A percentile compares a stretch with the other conserved stretches of the same genome.
Conservation (phyloP, 2,888 invertebrate species). For the Colletes collaris region DNA sequence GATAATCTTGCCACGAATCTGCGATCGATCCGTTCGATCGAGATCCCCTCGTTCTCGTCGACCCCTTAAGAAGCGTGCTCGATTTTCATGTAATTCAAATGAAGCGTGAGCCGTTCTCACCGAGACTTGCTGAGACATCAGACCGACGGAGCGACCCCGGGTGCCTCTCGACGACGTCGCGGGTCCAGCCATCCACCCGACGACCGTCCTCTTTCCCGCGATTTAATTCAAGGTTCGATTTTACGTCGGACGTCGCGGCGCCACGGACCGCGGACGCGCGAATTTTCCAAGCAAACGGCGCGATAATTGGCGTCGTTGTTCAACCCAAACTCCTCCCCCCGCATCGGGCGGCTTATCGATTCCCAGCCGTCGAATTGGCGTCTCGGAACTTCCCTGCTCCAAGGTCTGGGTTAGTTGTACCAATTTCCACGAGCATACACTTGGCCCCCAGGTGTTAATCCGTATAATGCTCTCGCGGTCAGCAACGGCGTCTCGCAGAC, state of each 20-base stretch:
- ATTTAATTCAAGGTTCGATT: conserved; percentile 31
- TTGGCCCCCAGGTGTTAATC: background rate
- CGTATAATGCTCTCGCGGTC: background rate
- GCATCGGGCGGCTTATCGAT: conserved; percentile 17
- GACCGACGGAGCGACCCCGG: background rate
- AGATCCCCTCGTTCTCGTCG: conserved; percentile 20
- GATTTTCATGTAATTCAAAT: conserved; percentile 71
- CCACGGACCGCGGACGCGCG: too few relatives aligned
- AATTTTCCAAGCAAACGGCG: too few relatives aligned
- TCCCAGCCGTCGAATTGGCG: conserved; percentile 25
- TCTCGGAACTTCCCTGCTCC: conserved; percentile 17
- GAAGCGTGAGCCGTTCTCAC: conserved; percentile 47
- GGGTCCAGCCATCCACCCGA: background rate
- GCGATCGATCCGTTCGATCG: conserved; percentile 67
- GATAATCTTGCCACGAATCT: conserved; percentile 66
- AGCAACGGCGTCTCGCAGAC: background rate
- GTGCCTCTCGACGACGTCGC: conserved; percentile 10
- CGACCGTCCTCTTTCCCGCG: background rate
- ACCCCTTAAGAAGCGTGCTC: conserved; percentile 48
- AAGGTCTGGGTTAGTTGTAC: conserved; percentile 43
- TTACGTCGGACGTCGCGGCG: background rate
- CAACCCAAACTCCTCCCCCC: too few relatives aligned
- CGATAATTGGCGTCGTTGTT: too few relatives aligned
- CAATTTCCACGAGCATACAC: conserved; percentile 32
- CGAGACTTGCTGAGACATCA: conserved; percentile 36